These are phyloP conservation scores for Crocidura indochinensis DNA, from an alignment of 2,797 vertebrate species.

Conservation along the genomic window DNA sequence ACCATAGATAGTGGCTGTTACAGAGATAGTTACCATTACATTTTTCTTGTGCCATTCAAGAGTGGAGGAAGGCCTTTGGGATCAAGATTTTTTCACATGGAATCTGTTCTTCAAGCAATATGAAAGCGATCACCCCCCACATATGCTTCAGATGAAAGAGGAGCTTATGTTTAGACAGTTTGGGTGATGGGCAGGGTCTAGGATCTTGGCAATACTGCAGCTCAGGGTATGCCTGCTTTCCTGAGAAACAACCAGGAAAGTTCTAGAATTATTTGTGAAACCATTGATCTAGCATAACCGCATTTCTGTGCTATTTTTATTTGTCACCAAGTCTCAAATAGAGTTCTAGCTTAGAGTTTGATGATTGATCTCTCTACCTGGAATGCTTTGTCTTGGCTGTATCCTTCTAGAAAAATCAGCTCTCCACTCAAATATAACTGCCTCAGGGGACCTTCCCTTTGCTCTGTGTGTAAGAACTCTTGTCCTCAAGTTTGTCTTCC, in stretches of 20 bases:
- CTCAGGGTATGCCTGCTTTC: too few relatives aligned
- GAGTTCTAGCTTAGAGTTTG: background rate
- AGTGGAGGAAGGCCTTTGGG: background rate
- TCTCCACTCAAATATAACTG: background rate
- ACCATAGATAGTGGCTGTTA: background rate
- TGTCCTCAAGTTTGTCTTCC: background rate
- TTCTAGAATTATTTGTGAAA: background rate
- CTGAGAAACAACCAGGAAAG: background rate
- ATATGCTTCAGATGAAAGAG: slow-evolving; percentile 9
- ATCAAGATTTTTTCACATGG: background rate
- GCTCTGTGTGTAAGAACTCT: background rate
- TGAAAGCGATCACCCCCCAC: background rate
- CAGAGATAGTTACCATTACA: background rate
- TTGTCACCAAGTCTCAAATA: background rate
- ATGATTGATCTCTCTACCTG: background rate
- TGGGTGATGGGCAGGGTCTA: background rate
- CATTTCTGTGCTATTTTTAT: background rate
- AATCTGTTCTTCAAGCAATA: slow-evolving; percentile 40
- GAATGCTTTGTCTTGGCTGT: background rate
- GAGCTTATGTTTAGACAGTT: background rate
- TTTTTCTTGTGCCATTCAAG: background rate
- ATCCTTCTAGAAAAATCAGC: background rate
- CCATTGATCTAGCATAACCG: background rate
- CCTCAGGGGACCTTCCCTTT: background rate
- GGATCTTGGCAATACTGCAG: background rate